Conservation (phyloP, 2,888 invertebrate genomes). For the Hetaerina titia region DNA sequence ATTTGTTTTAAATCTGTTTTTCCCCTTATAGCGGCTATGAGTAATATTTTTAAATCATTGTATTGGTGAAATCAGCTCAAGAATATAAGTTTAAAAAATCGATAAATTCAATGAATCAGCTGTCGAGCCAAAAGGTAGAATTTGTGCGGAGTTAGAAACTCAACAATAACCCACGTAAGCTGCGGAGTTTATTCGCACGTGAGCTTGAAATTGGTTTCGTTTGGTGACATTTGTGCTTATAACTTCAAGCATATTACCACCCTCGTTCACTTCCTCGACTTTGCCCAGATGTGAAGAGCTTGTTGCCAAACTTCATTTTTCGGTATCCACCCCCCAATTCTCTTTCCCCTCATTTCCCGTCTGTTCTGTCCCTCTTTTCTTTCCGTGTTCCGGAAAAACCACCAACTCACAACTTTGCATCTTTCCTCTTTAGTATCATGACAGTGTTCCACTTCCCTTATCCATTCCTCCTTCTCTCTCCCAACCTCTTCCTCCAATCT, state of each 20-base stretch:
- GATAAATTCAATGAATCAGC: too few relatives aligned
- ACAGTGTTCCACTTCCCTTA: neutral
- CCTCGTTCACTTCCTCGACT: neutral
- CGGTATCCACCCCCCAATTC: neutral
- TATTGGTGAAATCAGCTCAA: too few relatives aligned
- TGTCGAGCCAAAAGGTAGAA: neutral
- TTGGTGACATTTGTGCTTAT: neutral
- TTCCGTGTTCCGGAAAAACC: neutral
- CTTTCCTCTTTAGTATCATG: neutral
- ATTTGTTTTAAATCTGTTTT: too few relatives aligned
- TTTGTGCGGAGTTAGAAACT: neutral
- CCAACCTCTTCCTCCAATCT: neutral
- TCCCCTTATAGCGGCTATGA: too few relatives aligned
- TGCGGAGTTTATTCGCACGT: neutral
- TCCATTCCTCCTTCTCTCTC: neutral
- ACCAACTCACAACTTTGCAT: slow-evolving; percentile 1
- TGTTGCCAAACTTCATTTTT: neutral
- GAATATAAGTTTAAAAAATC: too few relatives aligned
- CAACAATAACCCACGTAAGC: neutral
- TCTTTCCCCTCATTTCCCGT: neutral
- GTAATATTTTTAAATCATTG: too few relatives aligned
- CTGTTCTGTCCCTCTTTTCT: neutral
- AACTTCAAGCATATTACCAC: neutral
- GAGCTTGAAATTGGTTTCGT: neutral
- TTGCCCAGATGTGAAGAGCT: neutral